Percentiles rank a stretch among this genome's conserved stretches.
These are phyloP conservation scores for human (Homo sapiens) DNA, from an alignment of 2,113 vertebrate species.

Conservation along the genomic window GRCh38 chr20:6237501-6238000, in stretches of 20 bases:
- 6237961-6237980: slow-evolving; percentile 67
- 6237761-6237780: neutral
- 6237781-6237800: neutral
- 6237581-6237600: neutral
- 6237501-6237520: neutral
- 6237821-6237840: neutral
- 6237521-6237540: neutral
- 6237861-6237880: neutral
- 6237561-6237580: neutral
- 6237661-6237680: neutral
- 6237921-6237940: slow-evolving; percentile 29
- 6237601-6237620: neutral
- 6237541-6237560: neutral
- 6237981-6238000: slow-evolving; percentile 61
- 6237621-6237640: neutral
- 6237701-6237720: neutral
- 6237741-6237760: neutral
- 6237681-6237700: neutral
- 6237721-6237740: neutral
- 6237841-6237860: slow-evolving; percentile 12
- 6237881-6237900: slow-evolving; percentile 47
- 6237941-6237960: slow-evolving; percentile 53
- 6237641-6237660: neutral
- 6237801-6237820: neutral
- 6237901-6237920: slow-evolving; percentile 38